Conservation (phyloP, 2,113 vertebrate genomes). For the Melanerpes aurifrons region DNA sequence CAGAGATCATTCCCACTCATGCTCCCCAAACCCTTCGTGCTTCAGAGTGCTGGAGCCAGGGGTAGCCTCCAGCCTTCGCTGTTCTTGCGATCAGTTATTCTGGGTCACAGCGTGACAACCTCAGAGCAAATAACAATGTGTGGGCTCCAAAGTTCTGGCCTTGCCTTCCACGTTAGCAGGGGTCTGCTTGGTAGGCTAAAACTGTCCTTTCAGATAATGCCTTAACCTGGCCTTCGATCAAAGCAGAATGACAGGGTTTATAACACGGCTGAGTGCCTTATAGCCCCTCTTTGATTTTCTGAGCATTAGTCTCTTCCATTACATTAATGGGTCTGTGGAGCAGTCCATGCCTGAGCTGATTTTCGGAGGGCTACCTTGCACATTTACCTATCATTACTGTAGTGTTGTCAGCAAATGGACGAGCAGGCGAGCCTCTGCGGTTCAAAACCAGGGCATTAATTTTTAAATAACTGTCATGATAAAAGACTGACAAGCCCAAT, state of each 20-base stretch:
- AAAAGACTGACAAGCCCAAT: slow-evolving; percentile 67
- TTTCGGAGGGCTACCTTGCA: background rate
- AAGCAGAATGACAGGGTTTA: background rate
- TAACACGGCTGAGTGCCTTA: background rate
- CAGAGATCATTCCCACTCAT: accelerated
- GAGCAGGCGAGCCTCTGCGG: slow-evolving; percentile 20
- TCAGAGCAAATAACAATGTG: background rate
- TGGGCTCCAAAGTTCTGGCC: background rate
- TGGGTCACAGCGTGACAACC: background rate
- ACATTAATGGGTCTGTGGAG: background rate
- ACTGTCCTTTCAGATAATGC: background rate
- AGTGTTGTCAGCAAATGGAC: slow-evolving; percentile 38
- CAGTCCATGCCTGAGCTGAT: background rate
- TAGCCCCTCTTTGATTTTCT: background rate
- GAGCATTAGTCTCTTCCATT: background rate
- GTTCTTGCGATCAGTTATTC: background rate
- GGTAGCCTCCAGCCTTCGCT: background rate
- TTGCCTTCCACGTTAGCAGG: background rate
- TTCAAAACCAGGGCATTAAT: slow-evolving; percentile 46
- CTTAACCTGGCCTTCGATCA: background rate
- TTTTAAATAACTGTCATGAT: slow-evolving; percentile 65
- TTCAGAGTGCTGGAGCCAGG: background rate
- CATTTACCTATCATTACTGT: background rate
- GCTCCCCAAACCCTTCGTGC: accelerated
- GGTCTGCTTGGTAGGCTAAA: background rate